These are phyloP conservation scores for Margarornis squamiger DNA, from an alignment of 2,797 vertebrate genomes.

Conservation along the genomic window DNA sequence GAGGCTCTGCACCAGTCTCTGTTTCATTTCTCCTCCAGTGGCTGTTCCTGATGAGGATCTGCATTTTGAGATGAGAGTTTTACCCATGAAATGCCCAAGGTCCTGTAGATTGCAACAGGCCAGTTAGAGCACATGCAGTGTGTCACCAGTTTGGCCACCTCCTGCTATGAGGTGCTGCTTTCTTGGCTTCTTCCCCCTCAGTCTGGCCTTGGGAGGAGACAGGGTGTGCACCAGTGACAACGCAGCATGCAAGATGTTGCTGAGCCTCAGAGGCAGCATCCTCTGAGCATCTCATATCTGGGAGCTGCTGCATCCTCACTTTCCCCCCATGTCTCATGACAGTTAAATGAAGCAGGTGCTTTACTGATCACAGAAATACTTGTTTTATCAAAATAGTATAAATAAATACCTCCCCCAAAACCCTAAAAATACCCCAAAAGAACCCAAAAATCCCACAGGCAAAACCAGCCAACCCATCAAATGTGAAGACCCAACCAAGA, in stretches of 20 bases:
- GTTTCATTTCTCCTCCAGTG: not conserved
- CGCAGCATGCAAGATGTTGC: accelerated
- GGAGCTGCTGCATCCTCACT: not conserved
- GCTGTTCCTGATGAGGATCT: not conserved
- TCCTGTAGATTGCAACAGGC: not conserved
- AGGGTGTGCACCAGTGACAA: not conserved
- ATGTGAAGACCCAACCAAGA: not conserved
- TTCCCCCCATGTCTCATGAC: not conserved
- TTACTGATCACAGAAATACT: not conserved
- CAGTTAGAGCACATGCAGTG: accelerated
- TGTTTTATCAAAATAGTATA: not conserved
- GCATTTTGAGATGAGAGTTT: not conserved
- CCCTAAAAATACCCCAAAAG: not conserved
- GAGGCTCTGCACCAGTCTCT: not conserved
- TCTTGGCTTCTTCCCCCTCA: not conserved
- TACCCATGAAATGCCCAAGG: accelerated
- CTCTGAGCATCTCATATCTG: not conserved
- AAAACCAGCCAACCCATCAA: not conserved
- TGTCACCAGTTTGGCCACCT: not conserved
- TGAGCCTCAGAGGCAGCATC: not conserved
- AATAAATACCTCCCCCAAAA: not conserved
- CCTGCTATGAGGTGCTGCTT: not conserved
- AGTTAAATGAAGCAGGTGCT: not conserved
- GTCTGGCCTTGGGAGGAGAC: not conserved
- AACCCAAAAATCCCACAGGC: not conserved